Evolutionary conservation across 2,888 invertebrate genomes (phyloP).

Genomic region (Erannis defoliaria): DNA sequence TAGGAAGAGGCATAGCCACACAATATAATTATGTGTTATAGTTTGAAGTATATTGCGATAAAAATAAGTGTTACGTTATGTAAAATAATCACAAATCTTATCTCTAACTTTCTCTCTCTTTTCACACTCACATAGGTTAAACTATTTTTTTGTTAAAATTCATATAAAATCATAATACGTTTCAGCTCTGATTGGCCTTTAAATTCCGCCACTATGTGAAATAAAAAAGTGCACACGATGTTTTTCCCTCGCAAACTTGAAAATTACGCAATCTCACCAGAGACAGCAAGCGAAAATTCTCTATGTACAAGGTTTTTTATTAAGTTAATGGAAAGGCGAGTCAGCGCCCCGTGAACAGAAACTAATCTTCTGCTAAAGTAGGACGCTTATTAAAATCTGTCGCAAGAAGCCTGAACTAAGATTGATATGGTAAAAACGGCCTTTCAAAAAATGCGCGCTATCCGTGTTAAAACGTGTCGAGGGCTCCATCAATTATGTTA

Average conservation of each 20-base stretch:
- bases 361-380: conserved; percentile 56
- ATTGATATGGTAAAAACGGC: conserved; percentile 45
- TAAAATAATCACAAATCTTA: too few species aligned
- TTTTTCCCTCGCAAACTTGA: background rate
- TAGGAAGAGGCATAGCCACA: too few species aligned
- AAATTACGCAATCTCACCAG: conserved; percentile 30
- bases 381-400: conserved; percentile 58
- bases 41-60: too few species aligned
- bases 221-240: too few species aligned
- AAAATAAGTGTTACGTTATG: too few species aligned
- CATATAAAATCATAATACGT: too few species aligned
- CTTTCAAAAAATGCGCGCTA: conserved; percentile 24
- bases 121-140: too few species aligned
- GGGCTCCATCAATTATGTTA: conserved; percentile 28
- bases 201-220: too few species aligned
- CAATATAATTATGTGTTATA: too few species aligned
- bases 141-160: too few species aligned
- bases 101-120: too few species aligned
- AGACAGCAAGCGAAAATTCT: conserved; percentile 22
- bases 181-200: too few species aligned
- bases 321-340: conserved; percentile 40
- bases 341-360: conserved; percentile 47
- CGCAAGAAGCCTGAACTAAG: conserved; percentile 41
- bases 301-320: conserved; percentile 36
- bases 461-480: conserved; percentile 11